phyloP scores from a whole-genome alignment of 2,113 vertebrate species.

The Caretta caretta region DNA sequence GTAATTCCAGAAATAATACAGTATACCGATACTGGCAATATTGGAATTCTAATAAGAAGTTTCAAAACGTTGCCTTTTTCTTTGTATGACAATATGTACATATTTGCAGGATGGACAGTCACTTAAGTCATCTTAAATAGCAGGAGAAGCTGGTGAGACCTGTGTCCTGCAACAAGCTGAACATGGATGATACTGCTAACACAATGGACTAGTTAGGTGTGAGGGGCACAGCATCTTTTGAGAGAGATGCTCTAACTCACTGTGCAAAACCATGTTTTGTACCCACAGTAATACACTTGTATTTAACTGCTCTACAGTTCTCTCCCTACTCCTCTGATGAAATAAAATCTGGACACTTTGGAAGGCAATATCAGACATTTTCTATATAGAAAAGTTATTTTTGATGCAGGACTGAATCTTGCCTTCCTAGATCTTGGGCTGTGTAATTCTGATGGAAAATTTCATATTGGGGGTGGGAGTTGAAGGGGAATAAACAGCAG shows the following conservation, averaged over 20 bases:
- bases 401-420: neutral
- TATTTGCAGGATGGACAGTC: conserved; percentile 11
- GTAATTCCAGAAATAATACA: conserved; percentile 42
- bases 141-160: neutral
- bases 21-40: conserved; percentile 41
- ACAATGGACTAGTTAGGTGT: neutral
- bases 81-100: conserved; percentile 24
- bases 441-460: neutral
- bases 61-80: conserved; percentile 55
- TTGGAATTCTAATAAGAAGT: conserved; percentile 43
- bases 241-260: neutral
- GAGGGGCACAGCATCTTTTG: neutral
- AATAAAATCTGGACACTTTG: neutral
- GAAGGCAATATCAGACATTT: neutral
- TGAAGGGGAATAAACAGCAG: neutral
- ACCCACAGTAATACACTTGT: neutral
- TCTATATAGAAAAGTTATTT: neutral
- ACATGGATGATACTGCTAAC: neutral
- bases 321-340: neutral
- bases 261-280: neutral
- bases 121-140: conserved; percentile 37
- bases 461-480: neutral
- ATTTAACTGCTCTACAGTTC: neutral
- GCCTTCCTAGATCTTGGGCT: neutral
- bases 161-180: neutral